A percentile compares a stretch with the other conserved stretches of the same genome.
phyloP scores from a whole-genome alignment of 2,113 vertebrate species.

The Aegotheles bennettii region DNA sequence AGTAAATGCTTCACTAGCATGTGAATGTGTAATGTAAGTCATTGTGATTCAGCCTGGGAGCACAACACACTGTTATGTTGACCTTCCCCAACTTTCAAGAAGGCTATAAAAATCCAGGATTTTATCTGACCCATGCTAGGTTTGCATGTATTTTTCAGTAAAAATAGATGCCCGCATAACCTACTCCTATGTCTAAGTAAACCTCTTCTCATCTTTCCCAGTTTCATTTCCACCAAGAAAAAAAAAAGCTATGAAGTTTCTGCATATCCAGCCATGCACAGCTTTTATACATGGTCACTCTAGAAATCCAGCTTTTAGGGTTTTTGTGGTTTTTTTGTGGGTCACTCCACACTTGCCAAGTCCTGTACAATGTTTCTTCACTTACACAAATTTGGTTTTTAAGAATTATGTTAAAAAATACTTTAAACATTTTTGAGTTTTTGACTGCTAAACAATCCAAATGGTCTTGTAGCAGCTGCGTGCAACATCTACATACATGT shows the following conservation, averaged over 20 bases:
- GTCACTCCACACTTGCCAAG: fast-evolving
- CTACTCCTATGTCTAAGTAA: neutral
- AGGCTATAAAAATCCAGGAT: neutral
- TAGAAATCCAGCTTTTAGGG: neutral
- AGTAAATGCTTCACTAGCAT: neutral
- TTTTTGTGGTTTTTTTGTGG: neutral
- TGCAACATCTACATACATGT: neutral
- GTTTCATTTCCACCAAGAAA: neutral
- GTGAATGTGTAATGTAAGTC: neutral
- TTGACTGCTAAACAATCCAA: neutral
- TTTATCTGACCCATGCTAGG: neutral
- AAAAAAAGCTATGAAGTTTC: neutral
- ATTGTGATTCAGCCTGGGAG: neutral
- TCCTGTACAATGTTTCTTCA: neutral
- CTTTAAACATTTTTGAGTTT: neutral
- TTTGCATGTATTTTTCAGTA: neutral
- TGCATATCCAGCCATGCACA: neutral
- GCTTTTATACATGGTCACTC: neutral
- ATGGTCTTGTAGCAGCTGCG: neutral
- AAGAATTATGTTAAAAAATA: neutral
- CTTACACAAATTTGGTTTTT: neutral
- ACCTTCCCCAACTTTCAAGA: neutral
- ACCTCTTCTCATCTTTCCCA: neutral
- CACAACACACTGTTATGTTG: neutral
- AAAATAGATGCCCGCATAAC: neutral